Evolutionary conservation across 92 coral and sea anemone species (phyloP), one percentile per base, ranked within the genome.

Genomic region (Phymanthus crucifer): DNA sequence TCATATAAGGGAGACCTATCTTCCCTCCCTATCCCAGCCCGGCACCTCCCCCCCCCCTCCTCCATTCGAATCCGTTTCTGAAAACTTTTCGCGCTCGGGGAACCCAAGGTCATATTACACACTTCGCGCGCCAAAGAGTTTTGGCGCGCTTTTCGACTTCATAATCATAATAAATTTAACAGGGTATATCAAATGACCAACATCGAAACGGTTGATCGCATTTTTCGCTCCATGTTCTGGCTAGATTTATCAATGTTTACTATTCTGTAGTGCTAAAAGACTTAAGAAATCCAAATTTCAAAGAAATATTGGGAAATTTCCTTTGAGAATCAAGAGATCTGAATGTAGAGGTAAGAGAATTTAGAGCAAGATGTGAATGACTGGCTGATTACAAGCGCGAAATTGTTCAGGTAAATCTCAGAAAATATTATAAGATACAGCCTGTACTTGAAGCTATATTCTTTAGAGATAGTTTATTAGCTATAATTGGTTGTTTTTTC

Each of bases 61-160:
- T 1, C 10, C 48, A 5, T 6, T 17, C 13, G 48, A 43, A 43
- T 43, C 48, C 10, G 13, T 5, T 5, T 8, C 1, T 17, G 2
- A 43, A 4, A 19, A 71, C 21, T 4, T 7, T 38, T 10, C 0
- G 31, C 5, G 13, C 10, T 18, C 27, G 16, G 23, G 77, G n/a
- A 73, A 73, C 32, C 14, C 46, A 64, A 73, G 77, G n/a, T 6
- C 26, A 43, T 69, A 31, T 43, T 35, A 13, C 19, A 14, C 26
- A 47, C 52, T 48, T 10, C 66, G 78, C 40, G 78, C 78, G 68
- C 66, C 27, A 2, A 54, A 54, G 64, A 54, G 10, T 74, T 74
- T 74, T 52, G 27, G 50, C 43, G 74, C 27, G 27, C 38, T 40
- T 21, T 70, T 70, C 48, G 11, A 66, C 37, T 66, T 31, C 71